Evolutionary conservation across 1,140 invertebrate genomes (phyloP).

Genomic region (Aphelinus atriplicis): DNA sequence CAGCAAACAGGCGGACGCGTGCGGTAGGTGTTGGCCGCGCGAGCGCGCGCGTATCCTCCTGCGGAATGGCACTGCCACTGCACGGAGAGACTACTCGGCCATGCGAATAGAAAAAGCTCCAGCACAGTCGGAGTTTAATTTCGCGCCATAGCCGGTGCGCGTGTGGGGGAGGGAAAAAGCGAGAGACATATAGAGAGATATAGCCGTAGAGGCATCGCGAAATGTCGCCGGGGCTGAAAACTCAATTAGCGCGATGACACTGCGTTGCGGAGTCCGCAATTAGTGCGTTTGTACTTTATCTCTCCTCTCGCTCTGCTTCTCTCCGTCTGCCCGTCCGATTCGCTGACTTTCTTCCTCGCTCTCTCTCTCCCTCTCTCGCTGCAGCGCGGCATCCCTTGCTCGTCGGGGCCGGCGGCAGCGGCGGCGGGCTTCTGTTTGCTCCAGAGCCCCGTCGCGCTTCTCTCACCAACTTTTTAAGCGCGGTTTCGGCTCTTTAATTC

Average conservation of each 20-base stretch:
- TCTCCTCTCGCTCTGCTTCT: background rate
- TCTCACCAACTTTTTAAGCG: constrained; percentile 27
- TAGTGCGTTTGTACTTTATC: constrained; percentile 38
- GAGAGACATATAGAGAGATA: no score
- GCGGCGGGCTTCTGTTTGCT: background rate
- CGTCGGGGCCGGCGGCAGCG: no score
- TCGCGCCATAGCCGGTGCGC: constrained; percentile 4
- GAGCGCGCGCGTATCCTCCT: no score
- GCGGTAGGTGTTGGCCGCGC: no score
- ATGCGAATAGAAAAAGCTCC: no score
- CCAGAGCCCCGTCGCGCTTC: background rate
- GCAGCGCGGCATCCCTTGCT: background rate
- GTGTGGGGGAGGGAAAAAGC: no score
- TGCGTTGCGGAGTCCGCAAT: constrained; percentile 23
- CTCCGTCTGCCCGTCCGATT: background rate
- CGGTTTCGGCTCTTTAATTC: constrained; percentile 29
- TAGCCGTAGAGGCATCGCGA: background rate
- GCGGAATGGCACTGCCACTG: no score
- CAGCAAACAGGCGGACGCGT: no score
- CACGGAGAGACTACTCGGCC: no score
- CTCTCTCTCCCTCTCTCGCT: background rate
- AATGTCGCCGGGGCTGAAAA: constrained; percentile 17
- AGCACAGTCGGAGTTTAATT: constrained; percentile 14
- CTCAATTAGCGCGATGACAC: constrained; percentile 31
- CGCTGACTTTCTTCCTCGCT: background rate